These are phyloP conservation scores for Oryctes rhinoceros DNA, from an alignment of 1,140 invertebrate species.

Conservation along the genomic window DNA sequence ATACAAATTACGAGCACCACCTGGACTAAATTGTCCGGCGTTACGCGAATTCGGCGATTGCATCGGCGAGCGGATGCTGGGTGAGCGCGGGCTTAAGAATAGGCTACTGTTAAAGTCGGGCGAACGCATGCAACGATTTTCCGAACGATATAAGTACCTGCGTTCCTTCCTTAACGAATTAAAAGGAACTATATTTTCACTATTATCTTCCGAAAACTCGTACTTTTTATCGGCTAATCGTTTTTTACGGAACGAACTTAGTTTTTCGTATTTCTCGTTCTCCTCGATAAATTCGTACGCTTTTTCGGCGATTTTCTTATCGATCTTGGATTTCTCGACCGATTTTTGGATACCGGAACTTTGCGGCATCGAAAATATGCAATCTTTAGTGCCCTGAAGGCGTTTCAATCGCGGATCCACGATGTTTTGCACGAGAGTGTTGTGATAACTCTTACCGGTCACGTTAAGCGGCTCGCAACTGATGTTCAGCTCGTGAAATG, in stretches of 20 bases:
- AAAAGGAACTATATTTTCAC: conserved; percentile 84
- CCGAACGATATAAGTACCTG: conserved; percentile 53
- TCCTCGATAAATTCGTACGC: conserved; percentile 88
- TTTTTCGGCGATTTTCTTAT: conserved; percentile 72
- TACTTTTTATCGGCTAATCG: conserved; percentile 90
- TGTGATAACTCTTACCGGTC: conserved; percentile 59
- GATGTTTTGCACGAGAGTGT: conserved; percentile 59
- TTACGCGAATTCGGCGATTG: conserved; percentile 58
- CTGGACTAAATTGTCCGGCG: conserved; percentile 56
- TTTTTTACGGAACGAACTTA: conserved; percentile 81
- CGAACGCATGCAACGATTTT: conserved; percentile 53
- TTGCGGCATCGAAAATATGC: conserved; percentile 57
- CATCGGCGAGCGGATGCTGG: conserved; percentile 56
- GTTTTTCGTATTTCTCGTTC: conserved; percentile 81
- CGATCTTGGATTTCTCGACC: conserved; percentile 62
- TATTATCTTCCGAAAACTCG: conserved; percentile 87
- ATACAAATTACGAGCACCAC: conserved; percentile 55
- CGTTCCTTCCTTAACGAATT: conserved; percentile 61
- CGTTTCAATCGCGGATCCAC: conserved; percentile 58
- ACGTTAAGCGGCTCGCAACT: conserved; percentile 61
- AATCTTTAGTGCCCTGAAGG: conserved; percentile 56
- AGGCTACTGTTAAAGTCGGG: conserved; percentile 55
- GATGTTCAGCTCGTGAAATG: conserved; percentile 61
- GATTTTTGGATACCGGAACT: conserved; percentile 52
- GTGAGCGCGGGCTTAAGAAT: conserved; percentile 58